A percentile compares a stretch with the other conserved stretches of the same genome.
These are phyloP conservation scores for Gulo gulo DNA, from an alignment of 2,113 vertebrate species.

Conservation along the genomic window DNA sequence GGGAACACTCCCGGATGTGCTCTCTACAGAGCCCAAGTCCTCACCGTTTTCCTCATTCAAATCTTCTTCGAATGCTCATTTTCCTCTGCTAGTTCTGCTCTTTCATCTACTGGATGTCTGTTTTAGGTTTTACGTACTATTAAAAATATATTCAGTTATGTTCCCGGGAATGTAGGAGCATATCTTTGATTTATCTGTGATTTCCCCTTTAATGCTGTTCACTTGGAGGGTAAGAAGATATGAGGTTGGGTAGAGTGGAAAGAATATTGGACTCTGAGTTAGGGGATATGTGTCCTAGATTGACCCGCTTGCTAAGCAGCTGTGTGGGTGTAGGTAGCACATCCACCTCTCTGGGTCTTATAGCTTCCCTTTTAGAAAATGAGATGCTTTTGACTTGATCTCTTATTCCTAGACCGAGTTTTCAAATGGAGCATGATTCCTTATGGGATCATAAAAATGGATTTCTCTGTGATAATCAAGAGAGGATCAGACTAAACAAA, in stretches of 20 bases:
- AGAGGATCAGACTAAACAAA: background rate
- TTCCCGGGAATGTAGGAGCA: background rate
- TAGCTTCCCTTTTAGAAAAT: background rate
- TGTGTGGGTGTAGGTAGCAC: background rate
- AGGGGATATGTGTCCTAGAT: background rate
- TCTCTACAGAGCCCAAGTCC: background rate
- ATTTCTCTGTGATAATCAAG: constrained; percentile 12
- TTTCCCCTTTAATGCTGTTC: background rate
- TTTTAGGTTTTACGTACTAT: background rate
- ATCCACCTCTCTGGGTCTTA: background rate
- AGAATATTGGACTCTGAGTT: background rate
- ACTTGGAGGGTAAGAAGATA: background rate
- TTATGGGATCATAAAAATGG: background rate
- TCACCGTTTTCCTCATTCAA: background rate
- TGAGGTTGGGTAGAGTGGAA: background rate
- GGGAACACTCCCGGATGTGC: background rate
- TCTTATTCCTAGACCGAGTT: background rate
- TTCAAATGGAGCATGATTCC: background rate
- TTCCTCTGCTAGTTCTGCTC: background rate
- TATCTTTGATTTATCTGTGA: background rate
- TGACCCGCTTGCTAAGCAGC: background rate
- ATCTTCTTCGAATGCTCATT: background rate
- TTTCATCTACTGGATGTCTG: background rate
- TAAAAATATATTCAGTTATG: background rate
- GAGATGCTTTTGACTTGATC: background rate